A percentile compares a stretch with the other conserved stretches of the same genome.
phyloP scores from a whole-genome alignment of 2,888 invertebrate species.

The Lycocerus yunnanus region DNA sequence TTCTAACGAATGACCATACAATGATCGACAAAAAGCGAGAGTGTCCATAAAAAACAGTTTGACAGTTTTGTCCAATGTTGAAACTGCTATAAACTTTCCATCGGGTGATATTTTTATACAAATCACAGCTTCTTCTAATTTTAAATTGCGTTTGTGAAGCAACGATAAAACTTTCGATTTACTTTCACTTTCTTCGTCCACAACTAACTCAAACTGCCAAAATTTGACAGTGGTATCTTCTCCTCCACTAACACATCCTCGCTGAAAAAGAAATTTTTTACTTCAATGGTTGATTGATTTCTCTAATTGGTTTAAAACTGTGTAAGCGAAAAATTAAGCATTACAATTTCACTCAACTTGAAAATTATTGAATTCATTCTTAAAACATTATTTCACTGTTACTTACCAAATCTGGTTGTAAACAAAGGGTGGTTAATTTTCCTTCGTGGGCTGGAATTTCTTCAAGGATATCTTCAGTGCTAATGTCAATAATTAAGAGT shows the following conservation, averaged over 20 bases:
- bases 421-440: slow-evolving; percentile 77
- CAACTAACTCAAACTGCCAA: slow-evolving; percentile 90
- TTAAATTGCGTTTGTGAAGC: slow-evolving; percentile 79
- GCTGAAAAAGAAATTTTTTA: slow-evolving; percentile 58
- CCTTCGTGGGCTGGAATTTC: slow-evolving; percentile 77
- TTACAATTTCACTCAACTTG: no score
- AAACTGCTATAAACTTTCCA: slow-evolving; percentile 85
- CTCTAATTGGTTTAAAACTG: no score
- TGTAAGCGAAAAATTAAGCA: no score
- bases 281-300: no score
- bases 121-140: slow-evolving; percentile 85
- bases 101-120: slow-evolving; percentile 84
- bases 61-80: slow-evolving; percentile 90
- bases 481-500: slow-evolving; percentile 82
- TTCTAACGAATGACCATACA: slow-evolving; percentile 96
- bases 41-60: slow-evolving; percentile 94
- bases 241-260: slow-evolving; percentile 83
- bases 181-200: slow-evolving; percentile 65
- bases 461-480: slow-evolving; percentile 80
- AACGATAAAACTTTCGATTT: slow-evolving; percentile 75
- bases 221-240: slow-evolving; percentile 90
- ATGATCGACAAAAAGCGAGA: slow-evolving; percentile 91
- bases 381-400: no score
- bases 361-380: no score
- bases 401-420: slow-evolving; percentile 78